A percentile compares a stretch with the other conserved stretches of the same genome.
Conservation (phyloP, 2,888 invertebrate species). For the Smittia sp. region DNA sequence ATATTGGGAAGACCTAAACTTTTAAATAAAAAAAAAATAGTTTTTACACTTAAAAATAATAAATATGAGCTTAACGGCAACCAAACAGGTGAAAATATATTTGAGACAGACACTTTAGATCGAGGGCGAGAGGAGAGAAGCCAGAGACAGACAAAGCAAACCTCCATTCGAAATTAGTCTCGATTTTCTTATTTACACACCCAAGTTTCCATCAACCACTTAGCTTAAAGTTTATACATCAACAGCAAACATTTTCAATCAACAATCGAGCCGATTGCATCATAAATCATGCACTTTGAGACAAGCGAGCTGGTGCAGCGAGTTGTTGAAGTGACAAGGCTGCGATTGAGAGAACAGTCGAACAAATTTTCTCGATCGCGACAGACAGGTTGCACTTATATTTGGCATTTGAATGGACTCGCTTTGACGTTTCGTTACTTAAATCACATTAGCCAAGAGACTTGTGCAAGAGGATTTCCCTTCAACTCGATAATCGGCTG, state of each 20-base stretch:
- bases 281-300: constrained; percentile 29
- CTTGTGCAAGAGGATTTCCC: no score
- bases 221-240: not conserved
- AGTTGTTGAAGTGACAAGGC: not conserved
- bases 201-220: not conserved
- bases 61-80: no score
- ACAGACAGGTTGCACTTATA: not conserved
- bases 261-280: constrained; percentile 17
- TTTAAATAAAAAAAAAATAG: not conserved
- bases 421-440: not conserved
- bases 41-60: not conserved
- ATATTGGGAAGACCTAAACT: not conserved
- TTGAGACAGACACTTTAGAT: no score
- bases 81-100: not conserved
- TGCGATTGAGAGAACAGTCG: constrained; percentile 1
- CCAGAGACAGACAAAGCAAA: no score
- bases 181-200: not conserved
- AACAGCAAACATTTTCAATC: constrained; percentile 3
- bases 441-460: not conserved
- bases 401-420: not conserved
- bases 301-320: not conserved
- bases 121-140: not conserved
- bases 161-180: no score
- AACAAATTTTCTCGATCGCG: not conserved
- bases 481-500: no score